Evolutionary conservation across 2,888 invertebrate species (phyloP), one percentile per base, ranked within the genome.

Genomic region (Branchellion lobata): DNA sequence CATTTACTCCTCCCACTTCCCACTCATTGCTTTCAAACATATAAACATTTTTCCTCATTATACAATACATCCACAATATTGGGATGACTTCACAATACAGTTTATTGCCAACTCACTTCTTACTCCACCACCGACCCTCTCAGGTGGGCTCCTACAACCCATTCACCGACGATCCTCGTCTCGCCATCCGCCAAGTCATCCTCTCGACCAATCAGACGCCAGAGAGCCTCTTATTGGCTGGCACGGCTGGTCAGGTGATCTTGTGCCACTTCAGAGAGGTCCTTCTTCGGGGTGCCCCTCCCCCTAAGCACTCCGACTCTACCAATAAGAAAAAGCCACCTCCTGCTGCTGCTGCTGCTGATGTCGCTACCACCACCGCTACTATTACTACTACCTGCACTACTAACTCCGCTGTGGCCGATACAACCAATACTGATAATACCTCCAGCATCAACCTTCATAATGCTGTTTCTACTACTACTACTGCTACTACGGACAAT

Each of bases 111-210:
- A n/a, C n/a, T n/a, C n/a, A n/a, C n/a, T n/a, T n/a, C n/a, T n/a
- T n/a, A n/a, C n/a, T n/a, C n/a, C n/a, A n/a, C n/a, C n/a, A n/a
- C n/a, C n/a, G n/a, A n/a, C n/a, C n/a, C n/a, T n/a, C 84, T 14
- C 84, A 90, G 90, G 89, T 94, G 29, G 98, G 98, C 1, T 91
- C 92, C 0, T 99, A 97, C 88, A 98, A 99, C 89, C 97, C 97
- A 0, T 98, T 95, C 87, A 96, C 95, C 33, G 98, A 99, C 87
- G 98, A 99, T 88, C 96, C 97, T 0, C 90, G 98, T 47, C 87
- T 94, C 87, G 92, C 91, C 1, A 90, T 92, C 2, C 77, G 77
- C 36, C 94, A 94, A 88, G 92, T 94, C 89, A 92, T 97, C 47
- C 89, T 93, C 40, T 93, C 93, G 0, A 65, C 77, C 34, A 57